phyloP scores from a whole-genome alignment of 2,113 vertebrate species.

The Psettodes erumei region DNA sequence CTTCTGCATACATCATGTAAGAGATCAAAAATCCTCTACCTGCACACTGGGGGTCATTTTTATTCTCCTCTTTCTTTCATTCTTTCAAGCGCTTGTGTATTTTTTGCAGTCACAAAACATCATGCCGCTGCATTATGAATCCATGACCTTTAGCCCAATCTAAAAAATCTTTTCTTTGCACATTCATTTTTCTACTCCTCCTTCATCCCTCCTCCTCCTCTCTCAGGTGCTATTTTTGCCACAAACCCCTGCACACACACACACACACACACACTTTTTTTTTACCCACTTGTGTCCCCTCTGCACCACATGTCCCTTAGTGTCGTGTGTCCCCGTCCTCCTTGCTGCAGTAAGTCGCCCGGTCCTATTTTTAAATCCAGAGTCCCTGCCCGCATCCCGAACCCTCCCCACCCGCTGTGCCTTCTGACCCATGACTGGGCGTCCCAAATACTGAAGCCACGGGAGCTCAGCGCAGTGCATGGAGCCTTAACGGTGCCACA shows the following conservation, averaged over 20 bases:
- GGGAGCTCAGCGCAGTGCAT: conserved; percentile 30
- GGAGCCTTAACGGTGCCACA: conserved; percentile 39
- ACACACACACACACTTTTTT: conserved; percentile 4
- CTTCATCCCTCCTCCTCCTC: conserved; percentile 42
- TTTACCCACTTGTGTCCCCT: no score
- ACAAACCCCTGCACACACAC: conserved; percentile 12
- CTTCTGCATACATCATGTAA: conserved; percentile 28
- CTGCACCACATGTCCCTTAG: conserved; percentile 52
- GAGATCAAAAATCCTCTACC: background rate
- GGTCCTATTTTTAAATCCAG: conserved; percentile 68
- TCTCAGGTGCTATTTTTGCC: conserved; percentile 18
- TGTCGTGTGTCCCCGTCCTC: conserved; percentile 63
- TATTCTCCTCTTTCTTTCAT: conserved; percentile 8
- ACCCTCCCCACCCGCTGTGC: conserved; percentile 1
- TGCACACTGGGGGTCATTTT: conserved; percentile 57
- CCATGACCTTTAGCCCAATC: conserved; percentile 55
- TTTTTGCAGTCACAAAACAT: conserved; percentile 47
- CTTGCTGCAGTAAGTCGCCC: conserved; percentile 50
- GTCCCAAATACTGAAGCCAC: conserved; percentile 60
- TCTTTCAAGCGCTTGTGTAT: conserved; percentile 41
- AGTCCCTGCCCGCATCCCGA: conserved; percentile 30
- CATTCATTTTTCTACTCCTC: background rate
- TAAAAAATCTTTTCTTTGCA: conserved; percentile 35
- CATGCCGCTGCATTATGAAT: conserved; percentile 43
- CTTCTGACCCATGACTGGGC: conserved; percentile 56